These are phyloP conservation scores for Hycleus phaleratus DNA, from an alignment of 1,140 invertebrate species.

Conservation along the genomic window DNA sequence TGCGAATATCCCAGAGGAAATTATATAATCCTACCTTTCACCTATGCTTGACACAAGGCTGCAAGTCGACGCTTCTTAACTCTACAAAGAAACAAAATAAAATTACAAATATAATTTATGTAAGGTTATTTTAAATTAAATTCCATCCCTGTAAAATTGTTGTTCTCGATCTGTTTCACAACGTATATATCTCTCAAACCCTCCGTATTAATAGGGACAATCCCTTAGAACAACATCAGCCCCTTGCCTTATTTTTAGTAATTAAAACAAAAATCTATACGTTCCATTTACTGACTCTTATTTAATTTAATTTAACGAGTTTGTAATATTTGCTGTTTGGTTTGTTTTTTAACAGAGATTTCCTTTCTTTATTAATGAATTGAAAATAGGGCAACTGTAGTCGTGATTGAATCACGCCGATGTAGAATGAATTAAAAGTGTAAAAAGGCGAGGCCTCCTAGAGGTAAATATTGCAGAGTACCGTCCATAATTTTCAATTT, in stretches of 20 bases:
- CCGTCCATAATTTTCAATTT: conserved; percentile 14
- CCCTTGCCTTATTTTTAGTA: too few relatives aligned
- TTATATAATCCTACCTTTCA: conserved; percentile 22
- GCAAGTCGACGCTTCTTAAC: conserved; percentile 11
- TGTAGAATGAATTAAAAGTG: conserved; percentile 12
- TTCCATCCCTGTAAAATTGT: conserved; percentile 10
- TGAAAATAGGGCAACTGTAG: too few relatives aligned
- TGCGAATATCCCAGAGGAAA: conserved; percentile 21
- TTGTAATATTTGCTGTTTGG: too few relatives aligned
- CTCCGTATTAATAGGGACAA: too few relatives aligned
- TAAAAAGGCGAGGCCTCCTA: conserved; percentile 11
- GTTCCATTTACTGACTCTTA: too few relatives aligned
- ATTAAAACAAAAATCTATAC: too few relatives aligned
- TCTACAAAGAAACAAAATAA: conserved; percentile 19
- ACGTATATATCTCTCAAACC: too few relatives aligned
- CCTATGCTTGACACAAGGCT: conserved; percentile 9
- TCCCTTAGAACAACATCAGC: too few relatives aligned
- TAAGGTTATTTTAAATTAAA: conserved; percentile 24
- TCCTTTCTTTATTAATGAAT: too few relatives aligned
- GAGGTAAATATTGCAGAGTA: conserved; percentile 4
- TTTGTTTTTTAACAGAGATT: too few relatives aligned
- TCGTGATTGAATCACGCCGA: conserved; percentile 5
- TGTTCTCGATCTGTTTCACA: background rate
- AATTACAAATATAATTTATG: conserved; percentile 22
- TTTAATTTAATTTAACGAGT: too few relatives aligned